Conservation (phyloP, 2,888 invertebrate species). For the Drosophila multiciliata region DNA sequence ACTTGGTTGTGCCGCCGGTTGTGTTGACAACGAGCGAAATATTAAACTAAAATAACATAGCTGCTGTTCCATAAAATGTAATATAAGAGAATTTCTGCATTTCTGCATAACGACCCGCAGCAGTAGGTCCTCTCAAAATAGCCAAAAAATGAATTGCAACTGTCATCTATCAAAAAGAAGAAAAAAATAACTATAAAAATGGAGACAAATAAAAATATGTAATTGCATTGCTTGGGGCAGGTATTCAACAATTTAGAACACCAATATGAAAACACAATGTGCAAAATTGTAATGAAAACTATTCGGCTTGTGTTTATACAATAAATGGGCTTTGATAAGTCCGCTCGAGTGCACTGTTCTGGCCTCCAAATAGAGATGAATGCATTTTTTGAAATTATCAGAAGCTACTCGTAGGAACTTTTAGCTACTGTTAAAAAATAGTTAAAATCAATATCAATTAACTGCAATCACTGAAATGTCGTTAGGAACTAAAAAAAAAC, state of each 20-base stretch:
- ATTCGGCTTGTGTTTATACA: background rate
- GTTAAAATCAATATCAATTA: slow-evolving; percentile 12
- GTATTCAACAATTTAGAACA: slow-evolving; percentile 20
- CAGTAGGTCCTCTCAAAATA: slow-evolving; percentile 16
- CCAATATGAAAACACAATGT: slow-evolving; percentile 1
- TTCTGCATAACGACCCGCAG: slow-evolving; percentile 21
- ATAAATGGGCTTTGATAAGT: background rate
- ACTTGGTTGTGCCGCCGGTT: slow-evolving; percentile 20
- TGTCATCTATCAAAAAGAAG: slow-evolving; percentile 25
- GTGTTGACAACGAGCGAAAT: slow-evolving; percentile 57
- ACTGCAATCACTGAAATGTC: background rate
- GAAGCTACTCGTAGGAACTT: background rate
- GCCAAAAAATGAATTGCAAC: slow-evolving; percentile 25
- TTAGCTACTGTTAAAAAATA: background rate
- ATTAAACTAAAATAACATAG: slow-evolving; percentile 58
- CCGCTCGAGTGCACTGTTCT: no score
- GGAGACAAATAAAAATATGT: slow-evolving; percentile 18
- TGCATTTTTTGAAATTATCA: background rate
- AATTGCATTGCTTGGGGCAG: slow-evolving; percentile 21
- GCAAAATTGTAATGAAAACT: background rate
- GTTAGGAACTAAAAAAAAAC: background rate
- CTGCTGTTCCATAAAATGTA: slow-evolving; percentile 57
- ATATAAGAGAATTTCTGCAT: slow-evolving; percentile 60
- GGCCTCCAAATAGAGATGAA: no score
- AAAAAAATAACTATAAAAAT: background rate